These are phyloP conservation scores for Tyria jacobaeae DNA, from an alignment of 2,888 invertebrate species.

Conservation along the genomic window DNA sequence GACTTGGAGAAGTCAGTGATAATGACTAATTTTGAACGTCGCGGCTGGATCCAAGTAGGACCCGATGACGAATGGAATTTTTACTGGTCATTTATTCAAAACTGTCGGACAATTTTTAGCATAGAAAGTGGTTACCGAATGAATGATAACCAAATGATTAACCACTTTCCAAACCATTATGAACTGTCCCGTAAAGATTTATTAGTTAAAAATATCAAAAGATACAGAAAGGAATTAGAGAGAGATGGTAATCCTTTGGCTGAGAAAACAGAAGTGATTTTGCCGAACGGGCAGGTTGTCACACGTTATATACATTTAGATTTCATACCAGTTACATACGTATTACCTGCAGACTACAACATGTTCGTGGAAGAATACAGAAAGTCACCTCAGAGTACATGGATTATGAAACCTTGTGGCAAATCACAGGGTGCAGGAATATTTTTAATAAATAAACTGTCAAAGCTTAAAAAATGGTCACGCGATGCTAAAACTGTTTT, in stretches of 20 bases:
- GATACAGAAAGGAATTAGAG: slow-evolving; percentile 96
- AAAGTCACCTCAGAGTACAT: slow-evolving; percentile 97
- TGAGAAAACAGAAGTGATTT: slow-evolving; percentile 87
- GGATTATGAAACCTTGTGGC: slow-evolving; percentile 99
- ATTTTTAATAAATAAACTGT: slow-evolving; percentile 97
- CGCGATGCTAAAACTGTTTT: slow-evolving; percentile 94
- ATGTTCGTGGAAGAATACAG: slow-evolving; percentile 98
- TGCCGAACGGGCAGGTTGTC: slow-evolving; percentile 88
- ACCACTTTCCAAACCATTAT: slow-evolving; percentile 98
- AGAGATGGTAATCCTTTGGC: slow-evolving; percentile 95
- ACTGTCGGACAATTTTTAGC: slow-evolving; percentile 96
- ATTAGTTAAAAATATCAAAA: slow-evolving; percentile 97
- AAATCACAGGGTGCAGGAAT: slow-evolving; percentile 98
- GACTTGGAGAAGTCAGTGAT: slow-evolving; percentile 97
- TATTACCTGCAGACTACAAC: slow-evolving; percentile 97
- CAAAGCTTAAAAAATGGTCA: slow-evolving; percentile 97
- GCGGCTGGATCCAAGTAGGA: slow-evolving; percentile 94
- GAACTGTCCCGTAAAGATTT: slow-evolving; percentile 98
- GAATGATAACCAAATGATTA: slow-evolving; percentile 97
- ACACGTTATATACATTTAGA: slow-evolving; percentile 93
- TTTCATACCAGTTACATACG: slow-evolving; percentile 97
- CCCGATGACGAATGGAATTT: slow-evolving; percentile 98
- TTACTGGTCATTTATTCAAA: slow-evolving; percentile 97
- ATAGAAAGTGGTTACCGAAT: slow-evolving; percentile 96
- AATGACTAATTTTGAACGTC: slow-evolving; percentile 95